These are phyloP conservation scores for Cephus sareptanus DNA, from an alignment of 2,888 invertebrate species.

Conservation along the genomic window DNA sequence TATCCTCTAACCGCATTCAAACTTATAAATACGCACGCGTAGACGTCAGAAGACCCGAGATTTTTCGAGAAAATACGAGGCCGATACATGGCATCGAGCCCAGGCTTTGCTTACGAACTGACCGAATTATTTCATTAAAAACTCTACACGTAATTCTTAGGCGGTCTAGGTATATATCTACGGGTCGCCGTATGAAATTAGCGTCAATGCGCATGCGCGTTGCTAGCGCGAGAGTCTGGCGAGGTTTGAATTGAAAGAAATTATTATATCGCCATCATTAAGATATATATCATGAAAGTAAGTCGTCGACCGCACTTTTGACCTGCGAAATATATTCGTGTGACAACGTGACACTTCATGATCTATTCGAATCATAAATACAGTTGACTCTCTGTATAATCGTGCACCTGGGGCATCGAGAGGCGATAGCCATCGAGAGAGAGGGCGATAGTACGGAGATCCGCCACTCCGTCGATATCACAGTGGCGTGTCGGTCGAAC, in stretches of 20 bases:
- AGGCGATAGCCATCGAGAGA: no score
- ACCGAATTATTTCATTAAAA: neutral
- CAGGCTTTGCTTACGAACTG: neutral
- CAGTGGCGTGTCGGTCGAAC: no score
- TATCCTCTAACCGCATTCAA: neutral
- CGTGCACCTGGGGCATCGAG: no score
- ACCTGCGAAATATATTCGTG: neutral
- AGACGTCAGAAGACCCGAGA: neutral
- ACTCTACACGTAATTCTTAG: neutral
- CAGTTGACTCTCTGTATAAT: no score
- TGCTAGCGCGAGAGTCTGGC: neutral
- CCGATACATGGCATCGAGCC: neutral
- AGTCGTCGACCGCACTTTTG: neutral
- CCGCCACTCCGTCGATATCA: no score
- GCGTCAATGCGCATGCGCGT: neutral
- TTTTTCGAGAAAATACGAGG: neutral
- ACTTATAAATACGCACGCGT: neutral
- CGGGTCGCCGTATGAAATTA: neutral
- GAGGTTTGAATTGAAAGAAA: neutral
- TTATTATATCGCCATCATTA: neutral
- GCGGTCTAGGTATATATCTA: neutral
- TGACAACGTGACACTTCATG: neutral
- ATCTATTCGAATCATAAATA: neutral
- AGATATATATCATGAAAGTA: neutral
- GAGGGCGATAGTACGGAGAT: no score